A percentile compares a stretch with the other conserved stretches of the same genome.
Conservation (phyloP, 1,140 invertebrate species). For the Scaptomyza graminum region DNA sequence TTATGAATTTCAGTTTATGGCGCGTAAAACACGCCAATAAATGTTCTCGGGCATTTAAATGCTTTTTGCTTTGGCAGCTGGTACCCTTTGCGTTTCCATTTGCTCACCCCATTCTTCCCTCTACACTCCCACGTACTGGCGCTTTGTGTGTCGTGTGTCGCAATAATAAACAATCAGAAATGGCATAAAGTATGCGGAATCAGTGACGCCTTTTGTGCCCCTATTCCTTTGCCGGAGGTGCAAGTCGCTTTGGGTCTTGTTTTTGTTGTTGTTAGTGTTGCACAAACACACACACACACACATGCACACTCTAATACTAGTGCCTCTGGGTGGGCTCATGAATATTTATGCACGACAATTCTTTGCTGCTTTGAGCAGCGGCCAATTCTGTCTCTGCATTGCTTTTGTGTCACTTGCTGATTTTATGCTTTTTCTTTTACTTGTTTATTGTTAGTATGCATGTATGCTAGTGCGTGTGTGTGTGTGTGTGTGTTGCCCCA, state of each 20-base stretch:
- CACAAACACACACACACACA: not conserved
- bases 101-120: not conserved
- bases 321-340: slow-evolving; percentile 51
- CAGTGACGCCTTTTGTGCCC: slow-evolving; percentile 34
- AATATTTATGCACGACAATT: slow-evolving; percentile 74
- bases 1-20: slow-evolving; percentile 82
- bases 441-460: slow-evolving; percentile 34
- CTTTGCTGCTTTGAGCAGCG: slow-evolving; percentile 25
- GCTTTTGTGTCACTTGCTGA: slow-evolving; percentile 54
- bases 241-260: slow-evolving; percentile 40
- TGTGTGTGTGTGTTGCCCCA: slow-evolving; percentile 58
- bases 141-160: slow-evolving; percentile 63
- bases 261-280: not conserved
- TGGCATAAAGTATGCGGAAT: slow-evolving; percentile 78
- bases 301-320: not conserved
- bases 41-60: slow-evolving; percentile 78
- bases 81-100: slow-evolving; percentile 19
- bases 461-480: slow-evolving; percentile 44
- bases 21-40: slow-evolving; percentile 82
- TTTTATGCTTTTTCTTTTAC: slow-evolving; percentile 27
- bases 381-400: slow-evolving; percentile 19
- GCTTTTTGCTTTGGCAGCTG: slow-evolving; percentile 47
- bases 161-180: slow-evolving; percentile 82
- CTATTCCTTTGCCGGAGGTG: slow-evolving; percentile 42
- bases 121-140: slow-evolving; percentile 14